Percentiles rank a stretch among this genome's conserved stretches.
phyloP scores from a whole-genome alignment of 2,797 vertebrate genomes.

The Crenuchus spilurus region DNA sequence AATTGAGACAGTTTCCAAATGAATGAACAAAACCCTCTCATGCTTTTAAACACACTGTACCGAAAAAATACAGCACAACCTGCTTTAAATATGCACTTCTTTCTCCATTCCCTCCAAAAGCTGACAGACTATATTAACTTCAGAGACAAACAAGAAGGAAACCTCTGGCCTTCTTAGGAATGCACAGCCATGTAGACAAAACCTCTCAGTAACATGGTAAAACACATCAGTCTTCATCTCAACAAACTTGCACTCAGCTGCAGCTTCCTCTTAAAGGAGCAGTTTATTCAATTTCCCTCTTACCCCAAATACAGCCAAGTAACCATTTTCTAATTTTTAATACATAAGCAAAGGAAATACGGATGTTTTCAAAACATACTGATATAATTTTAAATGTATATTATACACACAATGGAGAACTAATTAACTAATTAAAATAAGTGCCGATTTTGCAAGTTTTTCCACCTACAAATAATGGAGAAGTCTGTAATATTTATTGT shows the following conservation, averaged over 20 bases:
- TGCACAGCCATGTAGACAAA: background rate
- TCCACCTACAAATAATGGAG: too few relatives aligned
- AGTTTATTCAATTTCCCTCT: too few relatives aligned
- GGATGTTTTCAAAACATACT: too few relatives aligned
- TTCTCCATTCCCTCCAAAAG: background rate
- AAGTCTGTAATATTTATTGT: too few relatives aligned
- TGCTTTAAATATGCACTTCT: background rate
- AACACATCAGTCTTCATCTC: background rate
- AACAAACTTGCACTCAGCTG: background rate
- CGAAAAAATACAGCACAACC: background rate
- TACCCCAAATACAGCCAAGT: too few relatives aligned
- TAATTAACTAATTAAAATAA: too few relatives aligned
- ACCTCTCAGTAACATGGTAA: background rate
- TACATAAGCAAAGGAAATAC: too few relatives aligned
- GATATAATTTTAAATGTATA: too few relatives aligned
- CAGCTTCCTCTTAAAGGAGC: background rate
- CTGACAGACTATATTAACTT: background rate
- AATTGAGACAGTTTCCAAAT: background rate
- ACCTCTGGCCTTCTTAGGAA: background rate
- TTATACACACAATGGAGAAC: too few relatives aligned
- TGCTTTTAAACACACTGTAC: background rate
- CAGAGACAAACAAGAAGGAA: background rate
- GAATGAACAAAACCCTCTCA: constrained; percentile 14
- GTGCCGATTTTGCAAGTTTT: too few relatives aligned
- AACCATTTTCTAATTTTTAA: too few relatives aligned